These are phyloP conservation scores for Cygnus olor DNA, from an alignment of 2,797 vertebrate genomes.

Conservation along the genomic window DNA sequence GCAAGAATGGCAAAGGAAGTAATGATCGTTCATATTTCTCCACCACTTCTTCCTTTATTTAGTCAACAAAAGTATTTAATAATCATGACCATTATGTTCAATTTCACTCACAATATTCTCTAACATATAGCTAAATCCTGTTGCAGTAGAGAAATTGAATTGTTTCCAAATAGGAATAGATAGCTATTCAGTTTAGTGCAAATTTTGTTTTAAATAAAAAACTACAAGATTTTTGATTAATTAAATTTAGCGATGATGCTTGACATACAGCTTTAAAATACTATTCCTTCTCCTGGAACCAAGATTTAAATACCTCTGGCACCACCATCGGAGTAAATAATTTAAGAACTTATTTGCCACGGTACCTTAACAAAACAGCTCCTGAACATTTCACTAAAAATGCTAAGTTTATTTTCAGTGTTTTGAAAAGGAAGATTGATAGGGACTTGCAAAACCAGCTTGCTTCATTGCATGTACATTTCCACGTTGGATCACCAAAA, in stretches of 20 bases:
- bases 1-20: neutral
- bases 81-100: neutral
- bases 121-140: neutral
- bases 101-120: neutral
- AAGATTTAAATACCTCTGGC: neutral
- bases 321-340: neutral
- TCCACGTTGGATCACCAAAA: neutral
- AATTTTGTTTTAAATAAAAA: neutral
- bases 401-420: neutral
- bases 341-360: neutral
- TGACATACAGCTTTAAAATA: neutral
- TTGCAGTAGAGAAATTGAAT: neutral
- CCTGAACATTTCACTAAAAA: neutral
- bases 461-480: neutral
- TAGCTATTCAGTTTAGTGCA: neutral
- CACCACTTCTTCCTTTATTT: neutral
- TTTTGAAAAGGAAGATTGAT: neutral
- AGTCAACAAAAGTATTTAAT: neutral
- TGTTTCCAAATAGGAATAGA: neutral
- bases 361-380: neutral
- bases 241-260: neutral
- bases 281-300: neutral
- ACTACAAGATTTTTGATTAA: neutral
- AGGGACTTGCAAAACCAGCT: neutral
- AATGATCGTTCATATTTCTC: neutral